phyloP scores from a whole-genome alignment of 2,888 invertebrate species.

The Dione vanillae region DNA sequence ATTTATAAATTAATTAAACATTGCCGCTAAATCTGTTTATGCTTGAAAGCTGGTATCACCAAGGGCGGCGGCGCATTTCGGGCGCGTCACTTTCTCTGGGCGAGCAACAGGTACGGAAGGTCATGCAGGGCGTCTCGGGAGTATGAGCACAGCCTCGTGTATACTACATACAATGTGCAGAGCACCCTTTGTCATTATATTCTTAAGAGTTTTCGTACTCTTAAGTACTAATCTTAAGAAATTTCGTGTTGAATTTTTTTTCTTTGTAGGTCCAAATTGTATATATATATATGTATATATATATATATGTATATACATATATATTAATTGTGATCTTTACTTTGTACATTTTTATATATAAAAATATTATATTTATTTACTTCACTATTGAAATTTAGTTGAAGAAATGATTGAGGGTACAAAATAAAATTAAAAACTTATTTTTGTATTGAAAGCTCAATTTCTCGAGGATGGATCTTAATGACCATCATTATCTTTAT shows the following conservation, averaged over 20 bases:
- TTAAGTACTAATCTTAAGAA: background rate
- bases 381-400: too few species aligned
- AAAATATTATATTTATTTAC: too few species aligned
- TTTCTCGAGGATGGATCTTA: too few species aligned
- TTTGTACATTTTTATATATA: too few species aligned
- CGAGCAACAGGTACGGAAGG: conserved; percentile 80
- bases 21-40: background rate
- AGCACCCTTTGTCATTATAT: background rate
- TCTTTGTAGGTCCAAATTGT: background rate
- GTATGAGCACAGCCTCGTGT: conserved; percentile 42
- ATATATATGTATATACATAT: too few species aligned
- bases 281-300: too few species aligned
- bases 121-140: conserved; percentile 61
- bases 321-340: too few species aligned
- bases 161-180: conserved; percentile 34
- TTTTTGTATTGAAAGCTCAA: too few species aligned
- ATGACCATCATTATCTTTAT: too few species aligned
- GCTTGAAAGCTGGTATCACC: conserved; percentile 58
- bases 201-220: background rate
- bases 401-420: too few species aligned
- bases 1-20: background rate
- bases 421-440: too few species aligned
- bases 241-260: background rate
- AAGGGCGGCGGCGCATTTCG: conserved; percentile 68
- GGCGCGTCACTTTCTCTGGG: conserved; percentile 72